Evolutionary conservation across 2,113 vertebrate genomes (phyloP).

Genomic region (Tyrannus savana): DNA sequence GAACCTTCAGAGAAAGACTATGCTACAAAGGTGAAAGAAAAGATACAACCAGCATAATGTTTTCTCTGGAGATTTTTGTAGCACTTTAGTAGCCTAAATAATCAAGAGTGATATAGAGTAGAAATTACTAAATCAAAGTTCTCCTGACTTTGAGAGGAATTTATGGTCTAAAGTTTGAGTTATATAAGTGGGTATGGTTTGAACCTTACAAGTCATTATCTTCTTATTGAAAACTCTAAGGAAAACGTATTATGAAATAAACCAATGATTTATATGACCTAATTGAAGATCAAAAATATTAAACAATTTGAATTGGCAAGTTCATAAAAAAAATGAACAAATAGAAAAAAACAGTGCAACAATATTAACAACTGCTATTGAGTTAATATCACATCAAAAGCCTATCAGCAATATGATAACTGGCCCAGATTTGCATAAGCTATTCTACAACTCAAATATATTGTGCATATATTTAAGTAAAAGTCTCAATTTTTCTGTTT

Average conservation of each 20-base stretch:
- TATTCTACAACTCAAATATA: background rate
- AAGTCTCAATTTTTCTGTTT: background rate
- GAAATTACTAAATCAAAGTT: background rate
- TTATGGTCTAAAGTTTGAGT: background rate
- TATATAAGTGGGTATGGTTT: background rate
- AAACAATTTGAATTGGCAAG: background rate
- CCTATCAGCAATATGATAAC: background rate
- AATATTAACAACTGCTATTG: background rate
- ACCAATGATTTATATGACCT: background rate
- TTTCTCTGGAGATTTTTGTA: background rate
- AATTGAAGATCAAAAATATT: constrained; percentile 17
- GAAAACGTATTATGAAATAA: background rate
- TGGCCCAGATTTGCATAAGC: background rate
- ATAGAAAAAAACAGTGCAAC: background rate
- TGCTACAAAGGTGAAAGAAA: background rate
- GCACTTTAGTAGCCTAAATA: background rate
- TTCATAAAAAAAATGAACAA: background rate
- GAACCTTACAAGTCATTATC: background rate
- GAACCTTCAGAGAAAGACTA: background rate
- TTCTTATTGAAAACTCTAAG: background rate
- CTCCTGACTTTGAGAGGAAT: background rate
- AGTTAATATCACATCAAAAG: background rate
- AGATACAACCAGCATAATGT: background rate
- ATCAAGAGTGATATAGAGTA: background rate
- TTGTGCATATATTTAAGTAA: background rate